These are phyloP conservation scores for Hypomecis atomaria DNA, from an alignment of 2,888 invertebrate genomes.

Conservation along the genomic window DNA sequence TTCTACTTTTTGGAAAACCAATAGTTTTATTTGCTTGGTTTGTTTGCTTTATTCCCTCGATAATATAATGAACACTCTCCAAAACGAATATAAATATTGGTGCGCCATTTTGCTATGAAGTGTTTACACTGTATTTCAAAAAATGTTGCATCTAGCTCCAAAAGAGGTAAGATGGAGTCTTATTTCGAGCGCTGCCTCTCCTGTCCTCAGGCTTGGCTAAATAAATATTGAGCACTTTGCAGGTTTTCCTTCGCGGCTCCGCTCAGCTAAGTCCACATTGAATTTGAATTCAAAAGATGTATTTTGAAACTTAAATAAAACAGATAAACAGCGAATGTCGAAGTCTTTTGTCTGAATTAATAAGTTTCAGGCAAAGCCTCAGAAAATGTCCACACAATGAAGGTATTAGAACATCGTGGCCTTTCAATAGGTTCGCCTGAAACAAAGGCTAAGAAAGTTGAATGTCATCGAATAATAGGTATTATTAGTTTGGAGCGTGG, in stretches of 20 bases:
- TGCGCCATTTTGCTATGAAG: no score
- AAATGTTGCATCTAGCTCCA: no score
- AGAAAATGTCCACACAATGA: background rate
- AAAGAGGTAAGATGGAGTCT: no score
- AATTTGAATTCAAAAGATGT: conserved; percentile 6
- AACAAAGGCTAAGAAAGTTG: background rate
- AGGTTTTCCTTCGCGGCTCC: background rate
- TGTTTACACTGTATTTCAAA: no score
- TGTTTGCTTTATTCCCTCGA: no score
- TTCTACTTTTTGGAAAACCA: no score
- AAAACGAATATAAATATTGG: no score
- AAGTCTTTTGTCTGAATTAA: conserved; percentile 5
- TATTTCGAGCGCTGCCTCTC: background rate
- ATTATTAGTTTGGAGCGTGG: no score
- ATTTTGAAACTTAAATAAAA: background rate
- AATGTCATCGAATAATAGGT: background rate
- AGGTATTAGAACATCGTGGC: background rate
- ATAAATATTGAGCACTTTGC: conserved; percentile 20
- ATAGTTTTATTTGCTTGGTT: no score
- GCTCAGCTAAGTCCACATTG: background rate
- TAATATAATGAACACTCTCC: no score
- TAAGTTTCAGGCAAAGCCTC: background rate
- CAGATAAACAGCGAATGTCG: background rate
- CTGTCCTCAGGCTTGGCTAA: conserved; percentile 2
- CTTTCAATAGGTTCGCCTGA: no score